Evolutionary conservation across 1,140 invertebrate species (phyloP), one percentile per base, ranked within the genome.

Genomic region (Oreohelix idahoensis): DNA sequence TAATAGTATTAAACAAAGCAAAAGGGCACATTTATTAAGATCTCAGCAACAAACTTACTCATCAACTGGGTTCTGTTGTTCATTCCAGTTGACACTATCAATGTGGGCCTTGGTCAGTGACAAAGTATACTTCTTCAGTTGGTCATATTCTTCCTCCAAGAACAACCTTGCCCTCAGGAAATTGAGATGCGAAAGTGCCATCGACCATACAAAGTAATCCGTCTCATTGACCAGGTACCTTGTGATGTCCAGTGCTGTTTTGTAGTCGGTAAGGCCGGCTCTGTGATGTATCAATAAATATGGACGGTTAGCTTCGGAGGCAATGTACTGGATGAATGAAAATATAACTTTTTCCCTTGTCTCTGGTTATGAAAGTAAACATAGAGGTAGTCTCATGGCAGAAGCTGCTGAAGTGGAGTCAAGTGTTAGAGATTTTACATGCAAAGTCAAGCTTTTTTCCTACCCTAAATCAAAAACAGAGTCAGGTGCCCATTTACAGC

Each of bases 181-280:
- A 17, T 42, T 53, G 13, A 96, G 93, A 91, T 96, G 95, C 82
- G 94, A 93, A 0, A 96, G 91, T 0, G 95, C 87, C 0, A 84
- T n/a, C 23, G 77, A 70, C 89, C 89, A 90, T 8, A 87, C 87
- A 5, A 95, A 94, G 88, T 95, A 96, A 84, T 96, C 95, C 13
- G 93, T 93, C 90, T 96, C 96, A 26, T 95, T 94, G 10, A 94
- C 88, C 17, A 97, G 92, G 92, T 96, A 96, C 78, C 94, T 91
- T 0, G 95, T 95, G 74, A 96, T 86, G 86, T 95, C 93, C 63
- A 96, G 88, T 13, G 96, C 95, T 73, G 96, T 93, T 0, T 94
- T 94, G 0, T 94, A 94, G 86, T 95, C 95, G 36, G 96, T 86
- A 38, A 95, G 91, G 11, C 95, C 96, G n/a, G 95, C 95, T 88